Evolutionary conservation across 64 coral and sea anemone species (phyloP), one percentile per base, ranked within the genome.

Genomic region (Acropora yongei): DNA sequence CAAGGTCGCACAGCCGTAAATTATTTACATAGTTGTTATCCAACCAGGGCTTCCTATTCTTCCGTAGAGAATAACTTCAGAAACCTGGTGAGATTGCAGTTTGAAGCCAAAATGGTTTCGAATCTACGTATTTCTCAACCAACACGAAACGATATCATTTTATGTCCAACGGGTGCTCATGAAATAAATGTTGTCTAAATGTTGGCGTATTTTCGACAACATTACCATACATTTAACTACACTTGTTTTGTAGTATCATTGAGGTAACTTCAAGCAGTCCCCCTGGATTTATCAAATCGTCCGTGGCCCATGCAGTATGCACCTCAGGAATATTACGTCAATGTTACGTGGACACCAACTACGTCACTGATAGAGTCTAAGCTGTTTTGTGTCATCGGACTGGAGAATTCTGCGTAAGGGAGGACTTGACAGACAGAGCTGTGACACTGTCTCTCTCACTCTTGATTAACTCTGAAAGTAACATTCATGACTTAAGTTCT

Each of bases 321-420:
- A 77, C 76, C 89, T 11, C 61, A 86, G 49, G 81, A 92, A 75
- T 92, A 83, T 73, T 92, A 92, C 81, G 90, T 92, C 41, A 92
- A 92, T 55, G 75, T 92, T 5, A 92, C 90, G 50, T 92, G 90
- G 90, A 86, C 90, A 41, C 90, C 90, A 40, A 78, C 41, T n/a
- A 43, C 39, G 71, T 92, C 90, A 63, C 17, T 78, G 19, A 74
- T 86, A 47, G 90, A 86, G 1, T 53, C 90, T 14, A 80, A 80
- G 51, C 72, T 92, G 13, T 92, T 92, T 83, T 92, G 90, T 58
- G 86, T 85, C 73, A 92, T 72, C 13, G 90, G 80, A 49, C 44
- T 92, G 41, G 90, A 92, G 11, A 8, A 45, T 41, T 77, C 74
- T 77, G 90, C 80, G 90, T 92, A 86, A 77, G 80, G 20, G 1